Evolutionary conservation across 2,113 vertebrate species (phyloP), one percentile per base, ranked within the genome.

Genomic region (Pardalotus punctatus): DNA sequence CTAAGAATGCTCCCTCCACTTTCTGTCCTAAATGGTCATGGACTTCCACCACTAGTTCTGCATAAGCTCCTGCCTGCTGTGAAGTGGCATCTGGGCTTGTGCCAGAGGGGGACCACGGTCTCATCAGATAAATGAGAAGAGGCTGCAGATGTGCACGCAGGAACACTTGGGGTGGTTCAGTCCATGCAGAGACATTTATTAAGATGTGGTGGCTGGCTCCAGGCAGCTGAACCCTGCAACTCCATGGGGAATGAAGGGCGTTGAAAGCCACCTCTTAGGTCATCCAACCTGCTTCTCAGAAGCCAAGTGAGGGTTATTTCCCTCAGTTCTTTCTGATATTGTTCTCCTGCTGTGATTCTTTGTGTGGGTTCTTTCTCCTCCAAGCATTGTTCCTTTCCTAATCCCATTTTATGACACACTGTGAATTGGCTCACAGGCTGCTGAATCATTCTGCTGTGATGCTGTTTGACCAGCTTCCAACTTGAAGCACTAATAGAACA

Each of bases 391-490:
- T 93, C 62, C 91, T 96, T 91, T 77, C 90, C 92, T 96, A 95
- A 91, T 96, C 94, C 88, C 85, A 28, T 77, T 96, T 96, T 94
- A 80, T 90, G 96, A 94, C 67, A 86, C 67, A 61, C 53, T 86
- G 61, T 13, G 29, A 94, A 94, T 91, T 65, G 22, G 66, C 86
- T 94, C 83, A 78, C 79, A 70, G 62, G 58, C 81, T 96, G 94
- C 93, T 96, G 94, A 96, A 94, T 96, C 84, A 92, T 78, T 89
- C 90, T 88, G 53, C 71, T 86, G 24, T 93, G 91, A 87, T 95
- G 74, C 88, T 94, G 57, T 91, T 94, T 96, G 95, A 96, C 86
- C 11, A 5, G 66, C 65, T 95, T 97, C 93, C 96, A 97, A 82
- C 89, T 45, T 85, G 90, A 94, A 94, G 57, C 84, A 64, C 86